phyloP scores from a whole-genome alignment of 2,888 invertebrate genomes.

The Apoderus coryli region DNA sequence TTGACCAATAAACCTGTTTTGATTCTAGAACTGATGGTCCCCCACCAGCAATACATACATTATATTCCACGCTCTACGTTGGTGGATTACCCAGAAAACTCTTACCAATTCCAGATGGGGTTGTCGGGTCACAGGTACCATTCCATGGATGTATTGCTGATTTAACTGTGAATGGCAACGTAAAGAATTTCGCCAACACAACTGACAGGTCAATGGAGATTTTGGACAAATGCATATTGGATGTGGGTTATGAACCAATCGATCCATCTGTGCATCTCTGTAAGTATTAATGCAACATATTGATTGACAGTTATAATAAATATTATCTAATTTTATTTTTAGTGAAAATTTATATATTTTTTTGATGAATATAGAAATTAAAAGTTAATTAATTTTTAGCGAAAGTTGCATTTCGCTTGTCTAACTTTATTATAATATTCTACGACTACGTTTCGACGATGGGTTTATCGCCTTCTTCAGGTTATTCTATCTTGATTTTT shows the following conservation, averaged over 20 bases:
- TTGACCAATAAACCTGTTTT: too few relatives aligned
- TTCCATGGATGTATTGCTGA: slow-evolving; percentile 90
- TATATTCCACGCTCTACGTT: slow-evolving; percentile 62
- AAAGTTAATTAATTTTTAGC: too few relatives aligned
- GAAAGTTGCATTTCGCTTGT: too few relatives aligned
- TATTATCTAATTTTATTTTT: slow-evolving; percentile 5
- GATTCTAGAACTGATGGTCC: slow-evolving; percentile 37
- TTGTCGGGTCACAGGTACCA: slow-evolving; percentile 42
- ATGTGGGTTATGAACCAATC: slow-evolving; percentile 21
- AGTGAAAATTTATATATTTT: not conserved
- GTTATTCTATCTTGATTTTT: too few relatives aligned
- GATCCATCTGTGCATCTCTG: slow-evolving; percentile 24
- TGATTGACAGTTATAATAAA: not conserved
- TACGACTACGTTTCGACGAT: too few relatives aligned
- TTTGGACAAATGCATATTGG: slow-evolving; percentile 43
- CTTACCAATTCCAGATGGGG: slow-evolving; percentile 37
- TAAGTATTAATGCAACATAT: slow-evolving; percentile 14
- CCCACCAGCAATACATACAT: slow-evolving; percentile 41
- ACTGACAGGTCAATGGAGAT: slow-evolving; percentile 43
- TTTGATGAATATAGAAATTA: not conserved
- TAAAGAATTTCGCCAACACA: slow-evolving; percentile 62
- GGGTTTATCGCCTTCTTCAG: too few relatives aligned
- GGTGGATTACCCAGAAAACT: slow-evolving; percentile 65
- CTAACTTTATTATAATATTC: too few relatives aligned
- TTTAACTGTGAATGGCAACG: slow-evolving; percentile 71